Conservation (phyloP, 23 tunicate species). For the Styela clava region DNA sequence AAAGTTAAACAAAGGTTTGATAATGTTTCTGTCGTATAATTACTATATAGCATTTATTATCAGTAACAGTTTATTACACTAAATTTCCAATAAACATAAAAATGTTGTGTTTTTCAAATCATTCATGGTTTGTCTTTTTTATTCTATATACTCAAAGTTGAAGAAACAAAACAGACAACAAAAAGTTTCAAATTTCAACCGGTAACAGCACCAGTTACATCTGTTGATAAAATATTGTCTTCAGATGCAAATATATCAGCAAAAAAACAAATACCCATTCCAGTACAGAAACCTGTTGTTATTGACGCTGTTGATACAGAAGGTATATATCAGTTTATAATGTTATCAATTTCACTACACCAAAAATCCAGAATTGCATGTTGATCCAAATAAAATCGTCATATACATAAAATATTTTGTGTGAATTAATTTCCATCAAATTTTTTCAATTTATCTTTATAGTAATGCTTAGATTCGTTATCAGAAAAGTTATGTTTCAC, state of each 20-base stretch:
- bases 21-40: not conserved
- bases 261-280: not conserved
- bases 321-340: slow-evolving; percentile 2
- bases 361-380: no score
- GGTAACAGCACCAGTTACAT: not conserved
- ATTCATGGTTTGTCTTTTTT: no score
- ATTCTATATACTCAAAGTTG: no score
- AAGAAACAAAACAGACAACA: not conserved
- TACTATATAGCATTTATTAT: not conserved
- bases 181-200: not conserved
- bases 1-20: not conserved
- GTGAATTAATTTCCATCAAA: no score
- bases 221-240: not conserved
- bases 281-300: slow-evolving; percentile 6
- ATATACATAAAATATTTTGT: no score
- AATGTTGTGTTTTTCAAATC: no score
- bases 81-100: no score
- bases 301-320: slow-evolving; percentile 5
- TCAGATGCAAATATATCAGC: not conserved
- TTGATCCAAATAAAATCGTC: no score
- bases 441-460: no score
- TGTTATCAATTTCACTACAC: no score
- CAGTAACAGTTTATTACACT: not conserved
- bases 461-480: no score
- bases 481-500: no score